phyloP scores from a whole-genome alignment of 2,888 invertebrate species.

The Macrophya annulata region DNA sequence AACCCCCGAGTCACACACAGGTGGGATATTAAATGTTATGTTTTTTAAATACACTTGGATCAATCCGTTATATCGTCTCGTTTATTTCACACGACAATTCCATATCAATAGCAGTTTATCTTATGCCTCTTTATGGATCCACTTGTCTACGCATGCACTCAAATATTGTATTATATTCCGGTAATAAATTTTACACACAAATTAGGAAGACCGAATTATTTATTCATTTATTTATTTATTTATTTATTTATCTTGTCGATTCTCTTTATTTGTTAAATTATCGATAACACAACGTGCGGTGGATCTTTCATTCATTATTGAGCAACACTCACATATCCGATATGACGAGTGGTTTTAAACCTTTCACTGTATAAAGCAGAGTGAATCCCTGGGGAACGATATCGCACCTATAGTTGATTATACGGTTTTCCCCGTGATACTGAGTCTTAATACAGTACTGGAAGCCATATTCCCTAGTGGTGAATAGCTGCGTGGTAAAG shows the following conservation, averaged over 20 bases:
- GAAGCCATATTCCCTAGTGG: constrained; percentile 67
- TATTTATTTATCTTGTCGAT: not conserved
- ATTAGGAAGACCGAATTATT: not conserved
- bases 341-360: not conserved
- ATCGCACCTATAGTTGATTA: constrained; percentile 57
- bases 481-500: constrained; percentile 62
- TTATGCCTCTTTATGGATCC: not conserved
- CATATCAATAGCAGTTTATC: not conserved
- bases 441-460: constrained; percentile 64
- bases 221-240: not conserved
- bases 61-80: not conserved
- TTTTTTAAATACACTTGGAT: not conserved
- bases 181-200: not conserved
- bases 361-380: too few relatives aligned
- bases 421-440: constrained; percentile 66
- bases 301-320: not conserved
- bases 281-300: not conserved
- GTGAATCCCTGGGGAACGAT: constrained; percentile 34
- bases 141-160: not conserved
- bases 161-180: not conserved
- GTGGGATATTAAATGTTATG: not conserved
- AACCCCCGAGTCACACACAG: not conserved
- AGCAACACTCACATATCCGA: not conserved
- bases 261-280: not conserved
- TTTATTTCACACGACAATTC: not conserved